These are phyloP conservation scores for Zaprionus africanus DNA, from an alignment of 1,140 invertebrate species.

Conservation along the genomic window DNA sequence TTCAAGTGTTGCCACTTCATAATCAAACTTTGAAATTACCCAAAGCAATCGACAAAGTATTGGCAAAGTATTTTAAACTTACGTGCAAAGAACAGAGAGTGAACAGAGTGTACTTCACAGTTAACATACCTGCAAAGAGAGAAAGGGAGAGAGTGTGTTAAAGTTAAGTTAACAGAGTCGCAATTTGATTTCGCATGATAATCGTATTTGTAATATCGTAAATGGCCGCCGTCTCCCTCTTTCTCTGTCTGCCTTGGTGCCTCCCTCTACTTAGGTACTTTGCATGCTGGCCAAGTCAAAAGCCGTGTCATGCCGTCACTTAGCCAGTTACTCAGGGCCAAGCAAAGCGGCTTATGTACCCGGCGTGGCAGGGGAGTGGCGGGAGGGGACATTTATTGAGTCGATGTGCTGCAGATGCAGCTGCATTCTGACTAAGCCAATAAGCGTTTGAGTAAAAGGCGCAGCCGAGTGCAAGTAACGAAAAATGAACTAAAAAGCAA, in stretches of 20 bases:
- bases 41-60: too few species aligned
- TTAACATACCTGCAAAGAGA: constrained; percentile 66
- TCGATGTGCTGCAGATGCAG: constrained; percentile 50
- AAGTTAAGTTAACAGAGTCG: background rate
- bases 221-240: background rate
- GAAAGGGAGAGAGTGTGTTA: constrained; percentile 1
- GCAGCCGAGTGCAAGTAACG: constrained; percentile 47
- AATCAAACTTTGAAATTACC: too few species aligned
- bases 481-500: constrained; percentile 52
- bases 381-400: constrained; percentile 69
- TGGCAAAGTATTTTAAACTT: too few species aligned
- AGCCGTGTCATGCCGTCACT: constrained; percentile 33
- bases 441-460: constrained; percentile 70
- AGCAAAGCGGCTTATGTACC: constrained; percentile 58
- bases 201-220: constrained; percentile 3
- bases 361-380: constrained; percentile 18
- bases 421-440: constrained; percentile 75
- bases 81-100: background rate
- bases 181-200: background rate
- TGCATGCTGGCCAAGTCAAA: constrained; percentile 40
- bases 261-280: background rate
- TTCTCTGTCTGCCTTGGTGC: background rate
- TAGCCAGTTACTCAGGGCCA: constrained; percentile 20
- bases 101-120: background rate
- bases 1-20: background rate